phyloP scores from a whole-genome alignment of 2,797 vertebrate genomes.

The Acomys russatus region DNA sequence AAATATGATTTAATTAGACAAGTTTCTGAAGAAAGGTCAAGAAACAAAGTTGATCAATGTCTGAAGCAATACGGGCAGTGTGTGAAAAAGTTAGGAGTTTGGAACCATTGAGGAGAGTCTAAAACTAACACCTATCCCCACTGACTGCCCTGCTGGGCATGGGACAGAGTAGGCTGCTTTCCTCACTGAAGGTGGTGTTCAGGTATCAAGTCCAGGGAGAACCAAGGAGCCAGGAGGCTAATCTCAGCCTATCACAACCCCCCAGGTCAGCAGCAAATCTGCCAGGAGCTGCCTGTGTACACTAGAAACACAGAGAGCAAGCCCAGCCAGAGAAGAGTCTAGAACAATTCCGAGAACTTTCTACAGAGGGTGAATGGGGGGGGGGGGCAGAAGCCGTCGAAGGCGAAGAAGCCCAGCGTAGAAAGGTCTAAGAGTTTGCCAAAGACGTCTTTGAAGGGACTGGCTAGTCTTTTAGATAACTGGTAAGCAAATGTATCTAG shows the following conservation, averaged over 20 bases:
- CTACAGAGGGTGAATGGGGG: accelerated
- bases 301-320: not conserved
- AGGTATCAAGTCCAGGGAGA: not conserved
- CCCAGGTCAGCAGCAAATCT: not conserved
- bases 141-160: too few species aligned
- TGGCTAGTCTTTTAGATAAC: not conserved
- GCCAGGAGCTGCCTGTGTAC: too few species aligned
- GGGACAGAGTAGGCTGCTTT: not conserved
- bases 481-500: not conserved
- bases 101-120: not conserved
- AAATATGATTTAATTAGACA: too few species aligned
- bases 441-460: not conserved
- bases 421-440: not conserved
- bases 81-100: not conserved
- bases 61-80: not conserved
- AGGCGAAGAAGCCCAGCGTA: not conserved
- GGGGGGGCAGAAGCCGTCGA: too few species aligned
- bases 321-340: accelerated
- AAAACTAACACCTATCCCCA: accelerated
- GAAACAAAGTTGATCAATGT: not conserved
- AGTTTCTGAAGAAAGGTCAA: not conserved
- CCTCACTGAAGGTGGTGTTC: not conserved
- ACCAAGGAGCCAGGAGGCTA: accelerated
- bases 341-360: not conserved
- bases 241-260: not conserved